Conservation (phyloP, 2,888 invertebrate species). For the Dyspetes luteomarginatus region DNA sequence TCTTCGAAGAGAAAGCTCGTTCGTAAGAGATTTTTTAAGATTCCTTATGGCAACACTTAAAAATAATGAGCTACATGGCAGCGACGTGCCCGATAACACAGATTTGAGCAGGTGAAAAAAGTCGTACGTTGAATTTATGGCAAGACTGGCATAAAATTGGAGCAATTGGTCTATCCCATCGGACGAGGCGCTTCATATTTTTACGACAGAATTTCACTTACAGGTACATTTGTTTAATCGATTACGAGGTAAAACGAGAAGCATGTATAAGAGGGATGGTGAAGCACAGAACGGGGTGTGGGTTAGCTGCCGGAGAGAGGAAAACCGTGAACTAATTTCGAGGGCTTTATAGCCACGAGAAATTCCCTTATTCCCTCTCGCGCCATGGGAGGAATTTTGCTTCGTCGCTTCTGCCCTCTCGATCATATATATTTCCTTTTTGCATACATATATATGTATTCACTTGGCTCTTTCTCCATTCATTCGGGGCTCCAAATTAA, state of each 20-base stretch:
- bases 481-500: conserved; percentile 63
- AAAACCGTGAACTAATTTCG: conserved; percentile 54
- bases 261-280: conserved; percentile 34
- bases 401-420: conserved; percentile 30
- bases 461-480: conserved; percentile 45
- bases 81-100: too few relatives aligned
- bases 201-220: too few relatives aligned
- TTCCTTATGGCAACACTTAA: too few relatives aligned
- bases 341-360: conserved; percentile 47
- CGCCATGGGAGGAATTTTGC: conserved; percentile 23
- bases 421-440: neutral
- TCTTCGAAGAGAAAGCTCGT: too few relatives aligned
- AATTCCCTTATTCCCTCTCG: neutral
- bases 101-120: too few relatives aligned
- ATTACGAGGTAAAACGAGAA: conserved; percentile 13
- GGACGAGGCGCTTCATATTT: too few relatives aligned
- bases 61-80: too few relatives aligned
- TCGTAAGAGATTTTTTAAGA: too few relatives aligned
- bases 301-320: conserved; percentile 19
- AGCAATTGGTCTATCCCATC: too few relatives aligned
- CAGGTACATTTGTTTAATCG: too few relatives aligned
- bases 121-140: too few relatives aligned
- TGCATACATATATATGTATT: neutral
- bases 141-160: too few relatives aligned
- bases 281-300: conserved; percentile 1